Conservation (phyloP, 2,797 vertebrate species). For the Oreortyx pictus region DNA sequence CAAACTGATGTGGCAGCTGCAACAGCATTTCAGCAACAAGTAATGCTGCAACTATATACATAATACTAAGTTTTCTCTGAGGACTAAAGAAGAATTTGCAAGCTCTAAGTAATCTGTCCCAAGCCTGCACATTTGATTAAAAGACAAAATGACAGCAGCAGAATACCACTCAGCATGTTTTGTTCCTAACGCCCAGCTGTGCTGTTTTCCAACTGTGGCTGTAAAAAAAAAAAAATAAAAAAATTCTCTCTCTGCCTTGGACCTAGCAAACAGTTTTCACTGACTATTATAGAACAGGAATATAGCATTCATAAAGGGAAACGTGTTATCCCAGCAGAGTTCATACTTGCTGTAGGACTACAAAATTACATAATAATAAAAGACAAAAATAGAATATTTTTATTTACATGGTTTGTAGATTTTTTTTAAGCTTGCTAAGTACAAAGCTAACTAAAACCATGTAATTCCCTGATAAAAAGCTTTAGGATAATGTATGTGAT, state of each 20-base stretch:
- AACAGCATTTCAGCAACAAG: neutral
- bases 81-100: neutral
- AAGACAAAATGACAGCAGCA: neutral
- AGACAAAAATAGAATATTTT: neutral
- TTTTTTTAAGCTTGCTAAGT: neutral
- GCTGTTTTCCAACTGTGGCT: neutral
- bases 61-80: neutral
- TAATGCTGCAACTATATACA: neutral
- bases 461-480: neutral
- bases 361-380: neutral
- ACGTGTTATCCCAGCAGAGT: neutral
- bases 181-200: neutral
- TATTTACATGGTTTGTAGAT: neutral
- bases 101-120: neutral
- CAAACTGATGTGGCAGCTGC: neutral
- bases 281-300: neutral
- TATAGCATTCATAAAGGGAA: fast-evolving
- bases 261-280: neutral
- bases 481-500: neutral
- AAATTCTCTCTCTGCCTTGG: neutral
- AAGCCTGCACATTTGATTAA: neutral
- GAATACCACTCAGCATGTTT: neutral
- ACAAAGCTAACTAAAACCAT: neutral
- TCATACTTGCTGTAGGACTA: neutral
- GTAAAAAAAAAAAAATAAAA: neutral